Evolutionary conservation across 2,888 invertebrate genomes (phyloP).

Genomic region (Gymnocheta viridis): DNA sequence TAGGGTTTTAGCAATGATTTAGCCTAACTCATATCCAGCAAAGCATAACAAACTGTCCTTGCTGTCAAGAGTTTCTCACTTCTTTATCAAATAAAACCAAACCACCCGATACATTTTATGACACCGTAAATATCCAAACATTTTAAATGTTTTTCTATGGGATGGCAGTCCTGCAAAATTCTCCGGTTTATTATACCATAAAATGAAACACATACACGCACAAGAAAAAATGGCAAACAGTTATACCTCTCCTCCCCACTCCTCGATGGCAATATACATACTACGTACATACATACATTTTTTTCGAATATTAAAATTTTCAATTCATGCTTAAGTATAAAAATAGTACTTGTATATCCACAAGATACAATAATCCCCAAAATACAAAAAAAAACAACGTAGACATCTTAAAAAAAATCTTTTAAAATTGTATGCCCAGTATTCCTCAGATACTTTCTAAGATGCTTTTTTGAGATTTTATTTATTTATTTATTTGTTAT

Average conservation of each 20-base stretch:
- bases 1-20: too few relatives aligned
- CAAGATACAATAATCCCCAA: constrained; percentile 62
- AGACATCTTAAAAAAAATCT: constrained; percentile 50
- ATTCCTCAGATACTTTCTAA: constrained; percentile 54
- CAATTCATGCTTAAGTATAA: constrained; percentile 66
- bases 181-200: constrained; percentile 26
- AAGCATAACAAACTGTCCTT: too few relatives aligned
- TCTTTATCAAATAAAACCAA: too few relatives aligned
- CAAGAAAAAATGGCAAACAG: constrained; percentile 53
- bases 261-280: constrained; percentile 60
- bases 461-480: constrained; percentile 34
- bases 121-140: too few relatives aligned
- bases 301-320: constrained; percentile 61
- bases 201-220: neutral
- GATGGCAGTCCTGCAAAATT: constrained; percentile 41
- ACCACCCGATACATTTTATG: too few relatives aligned
- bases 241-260: constrained; percentile 41
- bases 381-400: constrained; percentile 55
- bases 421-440: constrained; percentile 36
- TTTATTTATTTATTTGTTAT: constrained; percentile 55
- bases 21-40: too few relatives aligned
- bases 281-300: too few relatives aligned
- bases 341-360: constrained; percentile 42
- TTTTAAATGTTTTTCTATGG: neutral
- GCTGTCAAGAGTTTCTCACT: too few relatives aligned